Base-by-base conservation (phyloP, 2,797 vertebrate species). In the Rhabdomys pumilio region DNA sequence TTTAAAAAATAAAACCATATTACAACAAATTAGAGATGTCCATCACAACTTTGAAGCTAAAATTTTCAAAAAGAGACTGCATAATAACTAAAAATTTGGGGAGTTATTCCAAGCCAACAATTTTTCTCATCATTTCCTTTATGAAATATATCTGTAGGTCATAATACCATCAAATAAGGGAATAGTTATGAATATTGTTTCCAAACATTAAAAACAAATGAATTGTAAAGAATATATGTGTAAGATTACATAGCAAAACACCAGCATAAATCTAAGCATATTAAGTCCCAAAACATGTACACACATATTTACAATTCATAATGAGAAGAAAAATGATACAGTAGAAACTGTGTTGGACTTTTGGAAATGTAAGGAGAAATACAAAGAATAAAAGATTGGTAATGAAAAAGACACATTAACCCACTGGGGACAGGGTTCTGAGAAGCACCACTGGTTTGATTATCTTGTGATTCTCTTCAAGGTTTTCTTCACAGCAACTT, bases 401-500 rank as follows among this genome's bases (percentile, higher is more conserved):
- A 69, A 34, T 69, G 14, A 69, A 34, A 69, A 69, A 17, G 65
- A 69, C 4, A 69, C 31, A n/a, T 14, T 15, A 69, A 7, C 14
- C 65, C 31, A 34, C 14, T 17, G 65, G 34, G 14, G 31, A 69
- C 31, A 69, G 67, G 15, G 15, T 5, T 67, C 13, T 67, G 31
- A 34, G 31, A 34, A 67, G 65, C 31, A 13, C 65, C 12, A 67
- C 15, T 69, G 34, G 15, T 69, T n/a, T 1, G 9, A 6, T n/a
- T 19, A 69, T n/a, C 6, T 19, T 69, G 6, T n/a, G 57, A 89
- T 50, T 59, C 57, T 92, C 34, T 67, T 77, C n/a, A 93, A n/a
- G 0, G 81, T 77, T 92, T 86, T 96, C 50, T 86, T 92, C 50
- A 95, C 75, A 50, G 96, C 94, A 83, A 19, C 15, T 17, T 67